Conservation (phyloP, 2,888 invertebrate genomes). For the Trachelus iudaicus region DNA sequence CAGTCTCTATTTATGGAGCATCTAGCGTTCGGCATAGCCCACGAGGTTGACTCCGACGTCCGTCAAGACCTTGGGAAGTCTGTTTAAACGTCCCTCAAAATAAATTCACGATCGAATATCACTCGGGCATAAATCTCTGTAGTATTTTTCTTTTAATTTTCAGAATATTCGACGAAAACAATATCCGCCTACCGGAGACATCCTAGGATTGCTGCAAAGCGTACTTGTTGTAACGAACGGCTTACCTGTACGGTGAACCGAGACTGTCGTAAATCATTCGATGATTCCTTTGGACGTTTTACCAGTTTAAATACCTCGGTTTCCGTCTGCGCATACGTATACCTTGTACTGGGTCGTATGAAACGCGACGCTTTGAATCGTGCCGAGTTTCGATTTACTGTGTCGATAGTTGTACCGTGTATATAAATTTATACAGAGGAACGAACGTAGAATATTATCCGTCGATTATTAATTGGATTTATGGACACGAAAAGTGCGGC, state of each 20-base stretch:
- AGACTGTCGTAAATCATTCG: not conserved
- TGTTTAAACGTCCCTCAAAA: not conserved
- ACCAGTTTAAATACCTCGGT: not conserved
- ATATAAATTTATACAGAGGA: not conserved
- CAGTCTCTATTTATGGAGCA: not conserved
- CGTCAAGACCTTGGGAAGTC: not conserved
- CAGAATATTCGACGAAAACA: not conserved
- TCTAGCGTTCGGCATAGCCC: not conserved
- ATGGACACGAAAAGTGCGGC: too few species aligned
- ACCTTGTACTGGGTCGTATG: not conserved
- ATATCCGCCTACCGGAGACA: not conserved
- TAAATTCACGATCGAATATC: not conserved
- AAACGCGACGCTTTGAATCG: not conserved
- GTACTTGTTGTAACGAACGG: not conserved
- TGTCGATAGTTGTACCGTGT: not conserved
- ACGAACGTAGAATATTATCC: too few species aligned
- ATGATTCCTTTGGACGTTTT: not conserved
- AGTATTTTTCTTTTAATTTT: not conserved
- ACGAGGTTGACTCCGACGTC: not conserved
- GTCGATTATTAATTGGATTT: too few species aligned
- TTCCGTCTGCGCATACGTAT: not conserved
- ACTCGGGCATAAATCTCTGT: not conserved
- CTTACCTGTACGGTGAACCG: not conserved
- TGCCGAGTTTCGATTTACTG: not conserved
- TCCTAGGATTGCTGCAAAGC: not conserved